Evolutionary conservation across 2,888 invertebrate genomes (phyloP), one percentile per base, ranked within the genome.

Genomic region (Bembecia ichneumoniformis): DNA sequence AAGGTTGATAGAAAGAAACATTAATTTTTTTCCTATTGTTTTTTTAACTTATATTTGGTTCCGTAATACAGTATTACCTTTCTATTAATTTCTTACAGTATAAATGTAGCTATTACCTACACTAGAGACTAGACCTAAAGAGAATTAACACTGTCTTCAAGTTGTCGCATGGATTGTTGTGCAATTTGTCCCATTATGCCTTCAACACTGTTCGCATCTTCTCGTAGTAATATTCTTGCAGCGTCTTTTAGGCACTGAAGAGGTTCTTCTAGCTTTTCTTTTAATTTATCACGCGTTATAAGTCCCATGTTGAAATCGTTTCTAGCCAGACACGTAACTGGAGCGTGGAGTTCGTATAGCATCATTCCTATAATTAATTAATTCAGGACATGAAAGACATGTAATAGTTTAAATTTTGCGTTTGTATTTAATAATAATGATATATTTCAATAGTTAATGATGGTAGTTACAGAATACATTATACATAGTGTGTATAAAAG

Each of bases 311-410:
- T 87, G 63, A 89, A 93, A 52, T 90, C 89, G 57, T 87, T 91
- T 58, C 91, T 90, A 0, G 94, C 92, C 55, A 94, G 64, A 58
- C 92, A 87, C 71, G 94, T 90, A 7, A 94, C 66, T 0, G 95
- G 94, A 0, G 93, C 93, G 66, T 96, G 95, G 11, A 95, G 76
- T 71, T 96, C 96, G 67, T 95, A 96, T 17, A 95, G 71, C 62
- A 92, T 90, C 83, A 94, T 90, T 10, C 93, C 94, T 90, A 17
- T 5, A 20, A 46, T 14, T 5, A 16, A 15, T 16, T 7, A 1
- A 16, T 44, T 44, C 9, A 11, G 13, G 4, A 13, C 13, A 1
- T 40, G 0, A 40, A n/a, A 40, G 1, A 40, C 20, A 20, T 20
- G 5, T 2, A 17, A 17, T 17, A 17, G 4, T 17, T 17, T 17